Evolutionary conservation across 2,888 invertebrate species (phyloP), one percentile per base, ranked within the genome.

Genomic region (Caenorhabditis virilis): DNA sequence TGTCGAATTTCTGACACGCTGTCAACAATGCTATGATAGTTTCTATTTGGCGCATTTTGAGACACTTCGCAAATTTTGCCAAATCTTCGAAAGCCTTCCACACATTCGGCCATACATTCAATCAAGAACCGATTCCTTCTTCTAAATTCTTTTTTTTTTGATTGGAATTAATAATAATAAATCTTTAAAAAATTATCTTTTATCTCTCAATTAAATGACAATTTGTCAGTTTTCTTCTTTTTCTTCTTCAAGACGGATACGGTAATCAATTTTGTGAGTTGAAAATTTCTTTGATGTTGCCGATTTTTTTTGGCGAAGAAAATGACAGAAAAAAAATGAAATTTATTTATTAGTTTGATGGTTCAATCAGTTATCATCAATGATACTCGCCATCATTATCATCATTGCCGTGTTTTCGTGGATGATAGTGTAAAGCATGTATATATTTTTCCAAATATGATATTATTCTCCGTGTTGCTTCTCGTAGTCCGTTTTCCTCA

Each of bases 1-100:
- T 3, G 65, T 76, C 36, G 78, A 78, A 51, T 60, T 74, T 20
- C 36, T 78, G 20, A 72, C 74, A 11, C 63, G 76, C n/a, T 76
- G 77, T 48, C 69, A 66, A 46, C 59, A 58, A 23, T 72, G 72
- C 53, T 76, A 72, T 49, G 77, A 78, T 52, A 66, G 66, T 35
- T 68, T 71, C 61, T 76, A 71, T 50, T 49, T 78, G 33, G 73
- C 66, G n/a, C 66, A 70, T 35, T 73, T 69, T 35, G 65, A 64
- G n/a, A 57, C 48, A 16, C 62, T 73, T 25, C 68, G 63, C 7
- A 60, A 54, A 7, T 69, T 64, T 36, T 69, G 69, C 36, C 60
- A 57, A 30, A 56, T 68, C 4, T 73, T 73, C 36, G 73, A 73
- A 39, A 59, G 45, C 20, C 64, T 73, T 30, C 73, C 70, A 16